These are phyloP conservation scores for Rhinoraja longicauda DNA, from an alignment of 2,797 vertebrate genomes.

Conservation along the genomic window DNA sequence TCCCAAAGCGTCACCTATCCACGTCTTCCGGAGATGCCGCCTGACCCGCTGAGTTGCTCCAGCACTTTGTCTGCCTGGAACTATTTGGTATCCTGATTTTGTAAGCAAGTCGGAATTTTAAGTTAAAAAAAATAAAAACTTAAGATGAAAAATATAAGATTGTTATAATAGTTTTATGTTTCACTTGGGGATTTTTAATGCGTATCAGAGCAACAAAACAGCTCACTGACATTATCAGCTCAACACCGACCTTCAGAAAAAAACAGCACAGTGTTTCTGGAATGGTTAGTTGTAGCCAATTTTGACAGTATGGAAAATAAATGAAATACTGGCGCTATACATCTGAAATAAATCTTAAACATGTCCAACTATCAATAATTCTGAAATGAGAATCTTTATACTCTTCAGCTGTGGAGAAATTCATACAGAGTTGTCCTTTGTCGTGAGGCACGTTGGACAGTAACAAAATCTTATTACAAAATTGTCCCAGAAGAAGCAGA, in stretches of 20 bases:
- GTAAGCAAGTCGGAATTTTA: not conserved
- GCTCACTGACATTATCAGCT: not conserved
- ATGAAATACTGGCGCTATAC: not conserved
- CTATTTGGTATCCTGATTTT: not conserved
- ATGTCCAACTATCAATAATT: not conserved
- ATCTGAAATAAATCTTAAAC: not conserved
- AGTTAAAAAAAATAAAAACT: not conserved
- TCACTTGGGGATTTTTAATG: not conserved
- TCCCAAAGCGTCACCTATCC: too few relatives aligned
- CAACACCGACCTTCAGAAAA: not conserved
- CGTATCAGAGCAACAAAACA: not conserved
- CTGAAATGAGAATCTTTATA: not conserved
- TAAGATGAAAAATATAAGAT: too few relatives aligned
- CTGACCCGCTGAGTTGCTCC: too few relatives aligned
- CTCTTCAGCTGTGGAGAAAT: not conserved
- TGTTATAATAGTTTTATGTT: not conserved
- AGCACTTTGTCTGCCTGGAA: not conserved
- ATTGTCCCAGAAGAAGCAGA: not conserved
- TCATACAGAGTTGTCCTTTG: not conserved
- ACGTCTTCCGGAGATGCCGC: too few relatives aligned
- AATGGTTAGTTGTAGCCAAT: not conserved
- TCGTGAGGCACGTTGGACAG: not conserved
- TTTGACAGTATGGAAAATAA: not conserved
- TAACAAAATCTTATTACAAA: not conserved
- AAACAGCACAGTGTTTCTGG: not conserved